phyloP scores from a whole-genome alignment of 2,888 invertebrate species.

The Drosophila falleni region DNA sequence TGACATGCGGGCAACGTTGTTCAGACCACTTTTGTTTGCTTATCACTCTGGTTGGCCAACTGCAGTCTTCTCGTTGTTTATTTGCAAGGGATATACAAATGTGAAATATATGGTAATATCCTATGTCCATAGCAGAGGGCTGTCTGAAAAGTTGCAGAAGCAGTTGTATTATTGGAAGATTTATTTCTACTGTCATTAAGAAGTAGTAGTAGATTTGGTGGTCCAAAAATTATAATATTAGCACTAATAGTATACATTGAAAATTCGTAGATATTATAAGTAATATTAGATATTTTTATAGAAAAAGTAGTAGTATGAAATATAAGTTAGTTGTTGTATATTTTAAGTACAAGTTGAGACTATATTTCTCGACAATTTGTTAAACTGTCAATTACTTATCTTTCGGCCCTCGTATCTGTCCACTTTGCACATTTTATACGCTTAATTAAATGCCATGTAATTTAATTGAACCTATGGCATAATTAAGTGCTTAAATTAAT shows the following conservation, averaged over 20 bases:
- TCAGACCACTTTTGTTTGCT: constrained; percentile 63
- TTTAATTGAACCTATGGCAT: constrained; percentile 63
- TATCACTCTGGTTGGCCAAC: constrained; percentile 53
- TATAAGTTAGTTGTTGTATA: neutral
- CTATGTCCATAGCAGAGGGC: constrained; percentile 13
- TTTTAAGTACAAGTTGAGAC: no score
- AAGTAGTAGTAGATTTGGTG: neutral
- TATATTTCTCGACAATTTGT: neutral
- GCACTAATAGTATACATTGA: neutral
- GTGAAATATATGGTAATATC: constrained; percentile 29
- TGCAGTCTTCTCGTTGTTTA: constrained; percentile 37
- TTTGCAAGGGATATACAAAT: constrained; percentile 43
- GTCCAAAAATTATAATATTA: neutral
- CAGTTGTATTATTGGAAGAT: neutral
- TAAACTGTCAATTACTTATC: neutral
- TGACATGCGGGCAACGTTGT: constrained; percentile 49
- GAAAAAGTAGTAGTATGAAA: neutral
- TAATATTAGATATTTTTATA: no score
- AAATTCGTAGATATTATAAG: neutral
- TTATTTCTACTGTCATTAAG: neutral
- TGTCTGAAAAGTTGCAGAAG: neutral
- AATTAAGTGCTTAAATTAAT: constrained; percentile 75
- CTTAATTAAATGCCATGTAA: constrained; percentile 70
- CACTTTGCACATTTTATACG: constrained; percentile 48
- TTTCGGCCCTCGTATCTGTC: neutral